Percentiles rank a stretch among this genome's conserved stretches.
phyloP scores from a whole-genome alignment of 2,888 invertebrate genomes.

The Xestia ashworthii region DNA sequence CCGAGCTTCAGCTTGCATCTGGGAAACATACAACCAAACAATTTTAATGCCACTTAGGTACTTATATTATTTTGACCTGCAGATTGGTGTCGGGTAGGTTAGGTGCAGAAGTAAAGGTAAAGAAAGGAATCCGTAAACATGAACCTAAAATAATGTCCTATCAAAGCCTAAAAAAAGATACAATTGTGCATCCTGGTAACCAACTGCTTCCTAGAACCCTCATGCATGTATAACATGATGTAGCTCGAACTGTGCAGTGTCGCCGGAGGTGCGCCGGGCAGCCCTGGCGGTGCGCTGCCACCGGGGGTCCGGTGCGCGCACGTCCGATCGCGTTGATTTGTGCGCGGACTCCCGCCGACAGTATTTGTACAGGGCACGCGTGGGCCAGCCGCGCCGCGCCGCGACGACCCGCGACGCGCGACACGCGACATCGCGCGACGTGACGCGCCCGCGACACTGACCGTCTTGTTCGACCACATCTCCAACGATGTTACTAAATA shows the following conservation, averaged over 20 bases:
- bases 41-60: background rate
- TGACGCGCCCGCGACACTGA: slow-evolving; percentile 34
- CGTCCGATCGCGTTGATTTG: slow-evolving; percentile 87
- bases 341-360: slow-evolving; percentile 88
- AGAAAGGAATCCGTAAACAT: background rate
- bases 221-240: background rate
- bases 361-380: slow-evolving; percentile 86
- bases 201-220: background rate
- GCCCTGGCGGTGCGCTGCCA: slow-evolving; percentile 76
- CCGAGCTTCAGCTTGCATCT: slow-evolving; percentile 11
- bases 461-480: slow-evolving; percentile 33
- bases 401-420: slow-evolving; percentile 46
- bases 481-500: slow-evolving; percentile 12
- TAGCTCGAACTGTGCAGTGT: background rate
- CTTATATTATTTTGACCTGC: background rate
- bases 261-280: slow-evolving; percentile 54
- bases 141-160: too few relatives aligned
- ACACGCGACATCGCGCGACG: slow-evolving; percentile 57
- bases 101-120: background rate
- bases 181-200: background rate
- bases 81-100: background rate
- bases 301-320: slow-evolving; percentile 81
- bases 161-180: background rate
- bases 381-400: slow-evolving; percentile 70
- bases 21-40: slow-evolving; percentile 17